Evolutionary conservation across 2,888 invertebrate genomes (phyloP), one percentile per base, ranked within the genome.

Genomic region (Ypsolopha sequella): DNA sequence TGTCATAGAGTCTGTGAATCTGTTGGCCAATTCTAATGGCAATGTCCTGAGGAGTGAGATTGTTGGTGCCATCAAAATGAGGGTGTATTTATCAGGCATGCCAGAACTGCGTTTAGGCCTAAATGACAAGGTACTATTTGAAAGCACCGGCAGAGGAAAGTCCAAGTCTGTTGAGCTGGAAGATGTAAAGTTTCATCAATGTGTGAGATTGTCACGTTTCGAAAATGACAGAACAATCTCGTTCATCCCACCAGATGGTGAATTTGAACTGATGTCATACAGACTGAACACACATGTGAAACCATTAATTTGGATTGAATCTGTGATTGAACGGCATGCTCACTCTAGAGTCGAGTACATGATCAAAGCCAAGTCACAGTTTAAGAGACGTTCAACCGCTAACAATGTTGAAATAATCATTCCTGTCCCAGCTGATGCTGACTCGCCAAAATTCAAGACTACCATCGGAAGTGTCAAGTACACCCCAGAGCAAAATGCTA

Each of bases 301-400:
- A 69, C 99, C 99, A 0, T 79, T 99, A 56, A 98, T 99, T 69
- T 99, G 99, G 99, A 98, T 99, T 55, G 99, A 99, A 76, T 98
- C 98, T 6, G 97, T 98, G 2, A 98, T 99, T 67, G 99, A 99
- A 73, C 91, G 98, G 24, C 98, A 99, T 81, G 96, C 95, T 9
- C 98, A 99, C 77, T 98, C 98, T 53, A 89, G 99, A 57, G 98
- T 99, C 8, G 99, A 99, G 69, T 99, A 97, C 76, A 99, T 99
- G 98, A 97, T 99, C 52, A 99, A 99, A 84, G 99, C 99, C 0
- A 97, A 98, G 78, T 97, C 97, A 36, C 99, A 99, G 78, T 99
- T 99, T 77, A 99, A 99, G 73, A 89, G 98, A 38, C 90, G 98
- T 48, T 98, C 98, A 0, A 99, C 98, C 0, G 99, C 99, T 0